Percentiles rank a stretch among this genome's conserved stretches.
Conservation (phyloP, 1,140 invertebrate species). For the Pogonomyrmex californicus region DNA sequence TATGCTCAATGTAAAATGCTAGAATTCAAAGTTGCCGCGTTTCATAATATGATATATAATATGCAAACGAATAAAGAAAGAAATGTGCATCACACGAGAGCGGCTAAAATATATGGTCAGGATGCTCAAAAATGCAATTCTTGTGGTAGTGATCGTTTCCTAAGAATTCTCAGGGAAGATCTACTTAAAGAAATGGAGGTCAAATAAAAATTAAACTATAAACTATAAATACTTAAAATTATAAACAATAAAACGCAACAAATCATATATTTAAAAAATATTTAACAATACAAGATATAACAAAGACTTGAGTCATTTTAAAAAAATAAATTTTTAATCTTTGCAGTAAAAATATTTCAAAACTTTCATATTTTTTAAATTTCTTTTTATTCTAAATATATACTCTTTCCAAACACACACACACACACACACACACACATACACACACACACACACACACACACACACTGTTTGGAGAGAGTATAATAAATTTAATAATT, state of each 20-base stretch:
- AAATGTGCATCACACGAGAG: constrained; percentile 84
- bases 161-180: constrained; percentile 75
- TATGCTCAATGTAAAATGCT: constrained; percentile 87
- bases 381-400: neutral
- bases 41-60: constrained; percentile 85
- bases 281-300: too few relatives aligned
- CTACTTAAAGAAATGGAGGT: neutral
- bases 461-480: neutral
- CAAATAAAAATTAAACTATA: neutral
- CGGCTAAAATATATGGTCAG: constrained; percentile 83
- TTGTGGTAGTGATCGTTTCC: constrained; percentile 87
- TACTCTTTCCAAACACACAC: too few relatives aligned
- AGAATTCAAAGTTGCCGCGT: constrained; percentile 85
- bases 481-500: constrained; percentile 13
- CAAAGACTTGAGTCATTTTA: neutral
- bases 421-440: too few relatives aligned
- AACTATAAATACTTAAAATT: neutral
- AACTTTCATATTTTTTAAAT: neutral
- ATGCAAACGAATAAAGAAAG: constrained; percentile 85
- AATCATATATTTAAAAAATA: neutral
- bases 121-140: constrained; percentile 85
- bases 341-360: neutral
- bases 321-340: neutral
- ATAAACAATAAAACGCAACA: neutral
- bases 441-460: too few relatives aligned